Evolutionary conservation across 2,888 invertebrate species (phyloP), one percentile per base, ranked within the genome.

Genomic region (Ophion ellenae): DNA sequence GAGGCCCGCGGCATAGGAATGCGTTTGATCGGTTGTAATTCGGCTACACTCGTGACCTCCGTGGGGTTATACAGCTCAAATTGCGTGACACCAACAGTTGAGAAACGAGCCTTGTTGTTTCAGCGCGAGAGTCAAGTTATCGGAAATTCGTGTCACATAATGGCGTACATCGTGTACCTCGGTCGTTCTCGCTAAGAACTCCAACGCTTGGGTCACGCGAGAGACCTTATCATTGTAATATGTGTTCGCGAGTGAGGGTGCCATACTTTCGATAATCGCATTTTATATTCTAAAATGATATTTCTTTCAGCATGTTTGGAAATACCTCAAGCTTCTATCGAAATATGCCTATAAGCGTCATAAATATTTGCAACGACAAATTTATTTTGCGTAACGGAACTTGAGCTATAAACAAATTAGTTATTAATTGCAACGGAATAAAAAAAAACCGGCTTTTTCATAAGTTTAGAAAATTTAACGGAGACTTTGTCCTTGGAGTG

Each of bases 61-160:
- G 40, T 32, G 36, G 63, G 47, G 24, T 61, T 24, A 28, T 17
- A 63, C 28, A 64, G n/a, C 28, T 20, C 36, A 47, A 78, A 83
- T 78, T 83, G 83, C 83, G 83, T 83, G 83, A 78, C 74, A 74
- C 61, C 67, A 69, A 67, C 47, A 47, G 47, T 45, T 45, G 79
- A 85, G 73, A 75, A 75, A 81, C 75, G 71, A 83, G 75, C 79
- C 75, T 83, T 67, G 85, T 71, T 59, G 85, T 71, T 59, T 75
- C 66, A 47, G 40, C 64, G 36, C 1, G 71, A 32, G 83, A 61
- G 79, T 61, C 70, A 63, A 81, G 75, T 85, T 64, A 81, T 78
- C 81, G 86, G 83, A 86, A 87, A 86, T 87, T 79, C 83, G 87
- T 88, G 87, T 87, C 86, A 85, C 87, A 86, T 89, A 86, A 84